Base-by-base conservation (phyloP, 2,113 vertebrate species). In the Nymphicus hollandicus region DNA sequence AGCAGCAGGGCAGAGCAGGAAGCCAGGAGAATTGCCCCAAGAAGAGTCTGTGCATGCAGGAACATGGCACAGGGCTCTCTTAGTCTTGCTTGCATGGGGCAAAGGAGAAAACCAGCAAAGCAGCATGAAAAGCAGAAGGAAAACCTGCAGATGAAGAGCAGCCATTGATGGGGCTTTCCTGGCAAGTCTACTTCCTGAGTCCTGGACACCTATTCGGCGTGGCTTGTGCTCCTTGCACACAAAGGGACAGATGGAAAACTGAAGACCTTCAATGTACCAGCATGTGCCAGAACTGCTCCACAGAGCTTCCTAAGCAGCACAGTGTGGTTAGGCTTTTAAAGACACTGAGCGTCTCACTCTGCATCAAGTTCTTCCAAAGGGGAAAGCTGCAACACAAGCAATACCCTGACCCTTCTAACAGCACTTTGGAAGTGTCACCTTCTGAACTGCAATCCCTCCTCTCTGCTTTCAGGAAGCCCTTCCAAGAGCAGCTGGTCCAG, bases 121-220 rank as follows among this genome's bases (percentile, higher is more conserved):
- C 76, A 89, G 76, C 66, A 24, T 2, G 2, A 52, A 61, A 88
- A 83, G 86, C 65, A 81, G 49, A 56, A 81, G 31, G 55, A 68
- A 78, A 61, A 9, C 66, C 93, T 91, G 52, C 73, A 85, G 78
- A 28, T 35, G 50, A 81, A 74, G 73, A 78, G 63, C 49, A 90
- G 68, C 69, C 49, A 70, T 1, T 4, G 60, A 65, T 4, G 27
- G 64, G 81, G 50, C 52, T 35, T 49, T 39, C 19, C 65, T 15
- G 10, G 23, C 24, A 46, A 77, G 20, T 19, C 56, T 22, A 3
- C 8, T 16, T 31, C 53, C 25, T 1, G 3, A 47, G 50, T 4
- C 11, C 13, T 0, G 0, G 49, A 23, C 50, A 58, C 28, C 69
- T 25, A 17, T 13, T 11, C 44, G 22, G 46, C 46, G 46, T 0